Percentiles rank a stretch among this genome's conserved stretches.
These are phyloP conservation scores for Lepidocyrtoides sp. DNA, from an alignment of 2,888 invertebrate genomes.

Conservation along the genomic window DNA sequence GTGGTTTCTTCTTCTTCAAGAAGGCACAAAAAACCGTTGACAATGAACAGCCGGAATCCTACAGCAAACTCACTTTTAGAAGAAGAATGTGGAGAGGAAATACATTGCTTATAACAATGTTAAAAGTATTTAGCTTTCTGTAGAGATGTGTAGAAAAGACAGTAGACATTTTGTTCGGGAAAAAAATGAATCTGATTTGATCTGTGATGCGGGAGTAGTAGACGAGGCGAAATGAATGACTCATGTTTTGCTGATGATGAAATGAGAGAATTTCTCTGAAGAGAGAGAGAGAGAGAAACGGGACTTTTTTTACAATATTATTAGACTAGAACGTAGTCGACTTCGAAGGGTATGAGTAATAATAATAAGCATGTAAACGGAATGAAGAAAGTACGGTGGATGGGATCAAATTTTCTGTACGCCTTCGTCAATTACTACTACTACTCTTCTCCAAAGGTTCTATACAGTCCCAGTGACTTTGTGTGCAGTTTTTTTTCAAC, in stretches of 20 bases:
- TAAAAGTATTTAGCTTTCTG: background rate
- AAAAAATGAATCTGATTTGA: conserved; percentile 3
- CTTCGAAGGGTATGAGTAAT: too few species aligned
- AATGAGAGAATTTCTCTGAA: conserved; percentile 25
- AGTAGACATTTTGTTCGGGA: background rate
- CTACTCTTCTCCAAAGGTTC: background rate
- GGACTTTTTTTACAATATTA: background rate
- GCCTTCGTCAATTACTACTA: conserved; percentile 21
- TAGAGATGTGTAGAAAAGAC: background rate
- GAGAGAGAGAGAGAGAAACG: background rate
- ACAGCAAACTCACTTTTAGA: background rate
- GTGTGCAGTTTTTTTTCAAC: conserved; percentile 22
- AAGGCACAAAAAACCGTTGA: background rate
- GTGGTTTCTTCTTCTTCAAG: background rate
- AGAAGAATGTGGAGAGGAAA: background rate
- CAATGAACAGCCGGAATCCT: background rate
- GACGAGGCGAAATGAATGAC: conserved; percentile 2
- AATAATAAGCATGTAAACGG: too few species aligned
- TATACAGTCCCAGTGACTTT: conserved; percentile 31
- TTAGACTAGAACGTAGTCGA: background rate
- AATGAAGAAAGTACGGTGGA: conserved; percentile 5
- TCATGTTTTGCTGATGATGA: conserved; percentile 46
- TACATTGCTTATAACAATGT: background rate
- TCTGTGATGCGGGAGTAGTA: conserved; percentile 21
- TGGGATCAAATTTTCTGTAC: conserved; percentile 34